Evolutionary conservation across 1,140 invertebrate genomes (phyloP).

Genomic region (Drosophila mojavensis): DNA sequence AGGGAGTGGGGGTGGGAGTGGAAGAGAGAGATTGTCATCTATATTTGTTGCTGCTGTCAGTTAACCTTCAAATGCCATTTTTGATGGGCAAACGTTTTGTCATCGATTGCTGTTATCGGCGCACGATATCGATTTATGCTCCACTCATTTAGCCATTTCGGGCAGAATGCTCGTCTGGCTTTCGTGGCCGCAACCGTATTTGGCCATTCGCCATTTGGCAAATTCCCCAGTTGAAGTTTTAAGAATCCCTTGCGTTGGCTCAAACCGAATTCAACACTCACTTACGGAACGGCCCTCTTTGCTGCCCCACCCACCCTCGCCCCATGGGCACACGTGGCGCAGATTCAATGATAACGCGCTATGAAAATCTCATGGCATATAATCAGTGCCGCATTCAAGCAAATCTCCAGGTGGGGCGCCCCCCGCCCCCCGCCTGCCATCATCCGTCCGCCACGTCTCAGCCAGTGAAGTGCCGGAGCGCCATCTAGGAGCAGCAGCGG

Average conservation of each 20-base stretch:
- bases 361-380: constrained; percentile 72
- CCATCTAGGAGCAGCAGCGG: constrained; percentile 2
- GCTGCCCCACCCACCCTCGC: too few species aligned
- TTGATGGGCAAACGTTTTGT: constrained; percentile 27
- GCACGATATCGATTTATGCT: constrained; percentile 26
- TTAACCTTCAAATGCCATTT: neutral
- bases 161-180: neutral
- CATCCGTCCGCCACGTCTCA: too few species aligned
- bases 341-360: constrained; percentile 45
- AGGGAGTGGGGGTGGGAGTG: too few species aligned
- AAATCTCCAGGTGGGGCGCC: constrained; percentile 65
- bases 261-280: constrained; percentile 12
- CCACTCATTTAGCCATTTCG: constrained; percentile 30
- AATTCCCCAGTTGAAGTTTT: constrained; percentile 34
- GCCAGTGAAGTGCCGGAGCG: neutral
- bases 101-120: constrained; percentile 29
- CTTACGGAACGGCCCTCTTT: neutral
- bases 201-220: constrained; percentile 34
- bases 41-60: too few species aligned
- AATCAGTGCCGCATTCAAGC: constrained; percentile 76
- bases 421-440: neutral
- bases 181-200: constrained; percentile 19
- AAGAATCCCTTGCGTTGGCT: constrained; percentile 17
- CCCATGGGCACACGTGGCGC: constrained; percentile 21
- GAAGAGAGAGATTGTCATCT: too few species aligned